These are phyloP conservation scores for Rhingia campestris DNA, from an alignment of 2,888 invertebrate species.

Conservation along the genomic window DNA sequence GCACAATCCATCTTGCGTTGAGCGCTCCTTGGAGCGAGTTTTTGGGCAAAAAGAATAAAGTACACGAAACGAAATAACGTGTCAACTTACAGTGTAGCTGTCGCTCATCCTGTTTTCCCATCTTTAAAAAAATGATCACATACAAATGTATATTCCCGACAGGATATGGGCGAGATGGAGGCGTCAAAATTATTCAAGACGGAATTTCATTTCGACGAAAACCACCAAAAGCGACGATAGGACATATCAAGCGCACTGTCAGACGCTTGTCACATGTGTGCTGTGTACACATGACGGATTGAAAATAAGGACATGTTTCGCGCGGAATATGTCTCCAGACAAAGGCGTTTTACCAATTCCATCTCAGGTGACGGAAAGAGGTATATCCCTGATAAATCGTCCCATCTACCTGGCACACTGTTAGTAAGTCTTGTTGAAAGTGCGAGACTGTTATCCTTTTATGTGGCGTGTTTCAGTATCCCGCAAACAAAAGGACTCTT, in stretches of 20 bases:
- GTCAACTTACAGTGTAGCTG: conserved; percentile 73
- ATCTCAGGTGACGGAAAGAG: conserved; percentile 21
- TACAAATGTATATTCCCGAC: conserved; percentile 20
- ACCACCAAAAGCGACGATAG: conserved; percentile 48
- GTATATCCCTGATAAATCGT: not conserved
- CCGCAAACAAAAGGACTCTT: conserved; percentile 27
- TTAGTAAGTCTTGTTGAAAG: not conserved
- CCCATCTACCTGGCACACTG: not conserved
- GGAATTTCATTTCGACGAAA: conserved; percentile 52
- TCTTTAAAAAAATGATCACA: conserved; percentile 48
- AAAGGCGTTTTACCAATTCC: conserved; percentile 5
- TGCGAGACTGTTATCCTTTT: conserved; percentile 30
- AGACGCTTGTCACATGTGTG: conserved; percentile 52
- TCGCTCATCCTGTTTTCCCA: conserved; percentile 54
- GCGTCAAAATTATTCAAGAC: conserved; percentile 69
- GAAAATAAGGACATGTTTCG: conserved; percentile 44
- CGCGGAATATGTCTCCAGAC: conserved; percentile 36
- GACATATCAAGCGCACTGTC: conserved; percentile 63
- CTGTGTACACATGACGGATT: conserved; percentile 19
- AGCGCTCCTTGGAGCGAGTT: conserved; percentile 46
- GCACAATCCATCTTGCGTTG: conserved; percentile 63
- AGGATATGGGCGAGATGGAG: conserved; percentile 61
- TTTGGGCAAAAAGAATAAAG: conserved; percentile 25
- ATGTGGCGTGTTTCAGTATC: conserved; percentile 3
- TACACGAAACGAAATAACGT: conserved; percentile 70